Percentiles rank a stretch among this genome's conserved stretches.
phyloP scores from a whole-genome alignment of 2,888 invertebrate species.

The Eupithecia tripunctaria region DNA sequence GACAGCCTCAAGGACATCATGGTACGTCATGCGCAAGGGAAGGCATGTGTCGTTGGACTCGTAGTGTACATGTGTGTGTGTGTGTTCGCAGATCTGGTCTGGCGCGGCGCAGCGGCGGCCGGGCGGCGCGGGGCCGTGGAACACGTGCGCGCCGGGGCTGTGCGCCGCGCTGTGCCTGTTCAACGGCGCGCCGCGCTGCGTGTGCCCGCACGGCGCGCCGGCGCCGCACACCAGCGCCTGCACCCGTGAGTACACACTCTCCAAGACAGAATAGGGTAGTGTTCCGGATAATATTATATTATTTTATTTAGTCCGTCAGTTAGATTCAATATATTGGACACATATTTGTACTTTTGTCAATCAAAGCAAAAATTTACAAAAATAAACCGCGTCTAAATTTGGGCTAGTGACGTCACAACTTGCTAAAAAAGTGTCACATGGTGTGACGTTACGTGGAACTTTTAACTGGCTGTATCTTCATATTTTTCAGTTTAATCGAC shows the following conservation, averaged over 20 bases:
- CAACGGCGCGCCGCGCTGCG: slow-evolving; percentile 89
- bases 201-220: slow-evolving; percentile 92
- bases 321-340: too few relatives aligned
- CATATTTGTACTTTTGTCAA: too few relatives aligned
- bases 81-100: slow-evolving; percentile 34
- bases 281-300: too few relatives aligned
- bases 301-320: too few relatives aligned
- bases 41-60: neutral
- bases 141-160: slow-evolving; percentile 64
- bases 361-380: too few relatives aligned
- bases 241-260: slow-evolving; percentile 71
- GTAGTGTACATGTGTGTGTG: neutral
- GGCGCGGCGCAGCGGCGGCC: slow-evolving; percentile 56
- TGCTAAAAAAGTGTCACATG: too few relatives aligned
- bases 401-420: too few relatives aligned
- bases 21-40: slow-evolving; percentile 19
- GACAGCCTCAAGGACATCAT: slow-evolving; percentile 48
- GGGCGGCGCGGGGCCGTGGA: slow-evolving; percentile 68
- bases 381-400: too few relatives aligned
- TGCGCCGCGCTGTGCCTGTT: slow-evolving; percentile 92
- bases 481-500: too few relatives aligned
- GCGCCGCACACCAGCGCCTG: slow-evolving; percentile 87
- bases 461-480: too few relatives aligned
- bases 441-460: too few relatives aligned
- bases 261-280: too few relatives aligned